A percentile compares a stretch with the other conserved stretches of the same genome.
Conservation (phyloP, 2,797 vertebrate genomes). For the Anas georgica region DNA sequence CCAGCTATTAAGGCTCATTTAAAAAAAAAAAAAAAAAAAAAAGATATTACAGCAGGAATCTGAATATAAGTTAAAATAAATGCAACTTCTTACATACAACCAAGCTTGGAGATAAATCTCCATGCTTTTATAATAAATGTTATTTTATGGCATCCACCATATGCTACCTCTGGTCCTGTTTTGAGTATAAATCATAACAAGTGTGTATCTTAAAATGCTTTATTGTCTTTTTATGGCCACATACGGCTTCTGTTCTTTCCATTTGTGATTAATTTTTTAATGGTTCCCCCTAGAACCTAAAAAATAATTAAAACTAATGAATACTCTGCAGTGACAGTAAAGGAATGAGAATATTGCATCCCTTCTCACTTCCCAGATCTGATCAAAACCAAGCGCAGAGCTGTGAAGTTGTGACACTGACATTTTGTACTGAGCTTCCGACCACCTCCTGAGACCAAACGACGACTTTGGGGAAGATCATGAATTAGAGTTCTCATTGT, state of each 20-base stretch:
- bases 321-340: conserved; percentile 1
- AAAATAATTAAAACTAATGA: conserved; percentile 77
- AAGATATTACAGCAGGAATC: not conserved
- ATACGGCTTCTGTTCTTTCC: conserved; percentile 37
- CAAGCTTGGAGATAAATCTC: conserved; percentile 25
- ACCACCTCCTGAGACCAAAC: conserved; percentile 56
- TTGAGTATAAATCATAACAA: conserved; percentile 67
- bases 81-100: not conserved
- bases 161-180: conserved; percentile 56
- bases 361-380: not conserved
- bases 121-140: conserved; percentile 48
- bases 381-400: conserved; percentile 45
- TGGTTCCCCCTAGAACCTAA: conserved; percentile 69
- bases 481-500: conserved; percentile 2
- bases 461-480: conserved; percentile 36
- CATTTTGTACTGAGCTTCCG: not conserved
- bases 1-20: not conserved
- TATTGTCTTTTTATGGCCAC: conserved; percentile 62
- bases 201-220: conserved; percentile 53
- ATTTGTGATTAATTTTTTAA: conserved; percentile 71
- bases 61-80: not conserved
- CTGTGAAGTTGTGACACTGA: conserved; percentile 37
- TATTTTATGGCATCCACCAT: conserved; percentile 10
- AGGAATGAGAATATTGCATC: conserved; percentile 31
- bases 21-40: not conserved